These are phyloP conservation scores for Tragelaphus buxtoni DNA, from an alignment of 2,113 vertebrate genomes.

Conservation along the genomic window DNA sequence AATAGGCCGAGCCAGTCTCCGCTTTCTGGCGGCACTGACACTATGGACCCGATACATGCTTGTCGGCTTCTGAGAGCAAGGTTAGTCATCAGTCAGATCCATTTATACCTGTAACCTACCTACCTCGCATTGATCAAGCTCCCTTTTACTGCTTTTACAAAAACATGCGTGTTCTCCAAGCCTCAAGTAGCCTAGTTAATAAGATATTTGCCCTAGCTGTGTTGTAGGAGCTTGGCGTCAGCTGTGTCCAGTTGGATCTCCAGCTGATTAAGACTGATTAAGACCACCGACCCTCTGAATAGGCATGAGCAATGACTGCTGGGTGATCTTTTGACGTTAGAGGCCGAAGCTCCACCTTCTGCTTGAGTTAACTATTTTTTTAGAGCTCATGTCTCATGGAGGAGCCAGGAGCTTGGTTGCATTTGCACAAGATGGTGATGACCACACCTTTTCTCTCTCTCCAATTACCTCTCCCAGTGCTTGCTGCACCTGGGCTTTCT, in stretches of 20 bases:
- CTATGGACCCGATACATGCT: rapidly evolving
- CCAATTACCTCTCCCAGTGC: not conserved
- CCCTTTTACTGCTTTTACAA: not conserved
- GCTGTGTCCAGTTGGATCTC: not conserved
- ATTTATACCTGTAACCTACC: not conserved
- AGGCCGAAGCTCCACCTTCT: not conserved
- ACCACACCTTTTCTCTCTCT: not conserved
- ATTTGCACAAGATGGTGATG: not conserved
- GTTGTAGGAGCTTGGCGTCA: not conserved
- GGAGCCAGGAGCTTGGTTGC: not conserved
- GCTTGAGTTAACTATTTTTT: not conserved
- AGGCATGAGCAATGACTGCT: not conserved
- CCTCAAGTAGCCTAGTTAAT: not conserved
- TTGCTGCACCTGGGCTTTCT: not conserved
- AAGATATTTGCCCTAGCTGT: not conserved
- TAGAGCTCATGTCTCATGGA: not conserved
- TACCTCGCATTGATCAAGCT: not conserved
- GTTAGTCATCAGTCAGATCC: not conserved
- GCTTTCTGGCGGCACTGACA: not conserved
- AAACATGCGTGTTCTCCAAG: rapidly evolving
- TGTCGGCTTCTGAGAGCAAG: not conserved
- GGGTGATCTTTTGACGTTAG: not conserved
- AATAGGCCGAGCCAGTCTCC: not conserved
- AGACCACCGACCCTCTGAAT: not conserved
- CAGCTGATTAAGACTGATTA: not conserved